These are phyloP conservation scores for Oryzias woworae DNA, from an alignment of 2,113 vertebrate species.

Conservation along the genomic window DNA sequence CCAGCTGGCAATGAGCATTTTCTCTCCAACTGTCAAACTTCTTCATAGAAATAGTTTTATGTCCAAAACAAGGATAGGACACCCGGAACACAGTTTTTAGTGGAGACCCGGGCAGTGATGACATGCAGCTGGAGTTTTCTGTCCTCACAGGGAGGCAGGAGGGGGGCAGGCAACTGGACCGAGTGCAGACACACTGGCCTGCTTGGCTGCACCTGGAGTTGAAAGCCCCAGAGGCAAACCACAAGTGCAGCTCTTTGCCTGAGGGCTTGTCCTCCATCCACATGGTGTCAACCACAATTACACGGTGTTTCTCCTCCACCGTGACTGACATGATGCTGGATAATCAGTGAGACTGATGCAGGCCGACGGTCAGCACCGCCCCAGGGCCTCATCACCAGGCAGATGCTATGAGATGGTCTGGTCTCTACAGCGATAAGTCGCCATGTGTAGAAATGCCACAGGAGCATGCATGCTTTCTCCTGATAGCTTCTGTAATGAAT, in stretches of 20 bases:
- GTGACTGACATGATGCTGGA: conserved; percentile 35
- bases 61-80: too few relatives aligned
- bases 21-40: too few relatives aligned
- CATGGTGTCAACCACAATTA: conserved; percentile 39
- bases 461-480: not conserved
- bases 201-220: conserved; percentile 35
- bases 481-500: not conserved
- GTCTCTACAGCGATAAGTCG: not conserved
- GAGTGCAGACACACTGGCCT: not conserved
- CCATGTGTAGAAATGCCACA: not conserved
- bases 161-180: not conserved
- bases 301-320: conserved; percentile 12
- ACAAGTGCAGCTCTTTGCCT: conserved; percentile 42
- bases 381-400: conserved; percentile 12
- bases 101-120: too few relatives aligned
- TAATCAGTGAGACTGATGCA: conserved; percentile 37
- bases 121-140: too few relatives aligned
- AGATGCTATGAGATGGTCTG: conserved; percentile 13
- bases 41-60: too few relatives aligned
- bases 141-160: not conserved
- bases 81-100: too few relatives aligned
- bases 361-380: conserved; percentile 16
- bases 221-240: conserved; percentile 29
- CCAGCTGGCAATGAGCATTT: too few relatives aligned
- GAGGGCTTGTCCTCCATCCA: conserved; percentile 33